Evolutionary conservation across 2,888 invertebrate species (phyloP).

Genomic region (Apodemia mormo): DNA sequence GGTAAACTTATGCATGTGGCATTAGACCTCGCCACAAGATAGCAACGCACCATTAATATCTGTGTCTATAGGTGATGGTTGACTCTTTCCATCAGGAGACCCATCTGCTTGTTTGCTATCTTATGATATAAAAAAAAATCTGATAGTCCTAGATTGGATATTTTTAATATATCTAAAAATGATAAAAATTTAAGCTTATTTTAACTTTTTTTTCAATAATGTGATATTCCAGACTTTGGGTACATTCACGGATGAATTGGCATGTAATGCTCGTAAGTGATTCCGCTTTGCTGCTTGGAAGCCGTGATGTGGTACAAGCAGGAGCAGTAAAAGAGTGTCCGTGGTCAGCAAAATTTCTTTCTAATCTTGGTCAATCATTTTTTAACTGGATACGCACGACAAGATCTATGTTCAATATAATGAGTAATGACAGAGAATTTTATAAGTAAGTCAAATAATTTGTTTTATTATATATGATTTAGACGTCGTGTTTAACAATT

Average conservation of each 20-base stretch:
- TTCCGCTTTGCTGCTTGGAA: constrained; percentile 55
- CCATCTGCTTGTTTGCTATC: no score
- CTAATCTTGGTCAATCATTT: constrained; percentile 54
- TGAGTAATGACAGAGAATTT: constrained; percentile 43
- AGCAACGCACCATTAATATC: no score
- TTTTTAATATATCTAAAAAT: no score
- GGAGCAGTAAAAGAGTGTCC: constrained; percentile 62
- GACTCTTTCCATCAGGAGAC: no score
- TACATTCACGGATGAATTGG: constrained; percentile 62
- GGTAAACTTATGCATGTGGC: no score
- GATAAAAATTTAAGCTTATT: no score
- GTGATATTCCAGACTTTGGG: constrained; percentile 57
- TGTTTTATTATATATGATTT: neutral
- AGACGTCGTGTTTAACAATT: neutral
- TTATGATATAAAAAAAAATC: no score
- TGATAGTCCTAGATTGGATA: no score
- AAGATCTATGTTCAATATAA: constrained; percentile 44
- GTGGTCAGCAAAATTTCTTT: constrained; percentile 60
- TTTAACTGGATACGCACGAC: constrained; percentile 53
- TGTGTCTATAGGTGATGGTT: no score
- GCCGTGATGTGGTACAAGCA: constrained; percentile 54
- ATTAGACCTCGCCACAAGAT: no score
- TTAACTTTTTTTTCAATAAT: neutral
- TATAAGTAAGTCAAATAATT: constrained; percentile 31
- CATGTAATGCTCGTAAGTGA: constrained; percentile 59